Evolutionary conservation across 2,888 invertebrate genomes (phyloP).

Genomic region (Eristalis tenax): DNA sequence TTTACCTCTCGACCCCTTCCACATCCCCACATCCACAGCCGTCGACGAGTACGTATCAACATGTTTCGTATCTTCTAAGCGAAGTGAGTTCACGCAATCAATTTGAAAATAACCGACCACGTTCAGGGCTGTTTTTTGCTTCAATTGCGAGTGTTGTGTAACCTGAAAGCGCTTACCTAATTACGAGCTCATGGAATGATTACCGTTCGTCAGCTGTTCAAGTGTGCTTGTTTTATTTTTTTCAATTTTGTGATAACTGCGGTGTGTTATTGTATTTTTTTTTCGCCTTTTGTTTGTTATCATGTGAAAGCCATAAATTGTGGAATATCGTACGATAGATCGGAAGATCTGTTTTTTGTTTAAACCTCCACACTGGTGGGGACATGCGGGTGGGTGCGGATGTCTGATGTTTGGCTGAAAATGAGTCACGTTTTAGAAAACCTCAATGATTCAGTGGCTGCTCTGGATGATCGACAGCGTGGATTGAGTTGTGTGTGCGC

Average conservation of each 20-base stretch:
- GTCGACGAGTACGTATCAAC: neutral
- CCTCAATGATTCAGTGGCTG: neutral
- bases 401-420: neutral
- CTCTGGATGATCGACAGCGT: neutral
- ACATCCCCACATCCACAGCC: neutral
- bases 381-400: neutral
- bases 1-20: neutral
- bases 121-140: neutral
- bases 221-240: neutral
- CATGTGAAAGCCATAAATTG: neutral
- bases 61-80: neutral
- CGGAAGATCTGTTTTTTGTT: neutral
- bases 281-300: neutral
- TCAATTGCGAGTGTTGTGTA: conserved; percentile 1
- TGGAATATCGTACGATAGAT: neutral
- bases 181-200: neutral
- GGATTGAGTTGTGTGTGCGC: neutral
- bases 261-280: neutral
- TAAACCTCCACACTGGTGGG: no score
- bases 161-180: neutral
- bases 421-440: neutral
- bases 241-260: neutral
- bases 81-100: neutral
- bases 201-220: neutral
- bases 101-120: neutral